phyloP scores from a whole-genome alignment of 2,113 vertebrate genomes.

The Epinephelus moara region DNA sequence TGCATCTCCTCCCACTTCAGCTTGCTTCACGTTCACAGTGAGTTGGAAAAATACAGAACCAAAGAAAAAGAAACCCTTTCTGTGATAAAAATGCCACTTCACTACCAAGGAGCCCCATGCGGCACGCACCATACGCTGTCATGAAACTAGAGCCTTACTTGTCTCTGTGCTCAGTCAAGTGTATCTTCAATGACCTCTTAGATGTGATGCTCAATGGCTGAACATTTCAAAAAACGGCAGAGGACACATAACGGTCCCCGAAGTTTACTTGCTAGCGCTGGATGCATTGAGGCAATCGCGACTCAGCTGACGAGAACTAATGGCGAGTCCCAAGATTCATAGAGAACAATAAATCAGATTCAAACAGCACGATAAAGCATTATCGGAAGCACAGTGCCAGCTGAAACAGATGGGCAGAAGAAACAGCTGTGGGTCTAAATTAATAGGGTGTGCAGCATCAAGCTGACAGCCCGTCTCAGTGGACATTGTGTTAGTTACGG shows the following conservation, averaged over 20 bases:
- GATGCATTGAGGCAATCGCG: constrained; percentile 38
- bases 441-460: constrained; percentile 59
- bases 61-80: not conserved
- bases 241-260: constrained; percentile 34
- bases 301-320: constrained; percentile 37
- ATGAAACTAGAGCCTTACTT: constrained; percentile 8
- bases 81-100: constrained; percentile 46
- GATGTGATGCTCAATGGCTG: constrained; percentile 1
- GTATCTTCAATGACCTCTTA: constrained; percentile 30
- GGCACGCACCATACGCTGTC: constrained; percentile 16
- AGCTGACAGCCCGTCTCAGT: constrained; percentile 58
- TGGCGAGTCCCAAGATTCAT: constrained; percentile 48
- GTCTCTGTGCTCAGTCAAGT: constrained; percentile 41
- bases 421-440: constrained; percentile 69
- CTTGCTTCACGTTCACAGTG: not conserved
- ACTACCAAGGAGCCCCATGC: constrained; percentile 16
- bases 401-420: constrained; percentile 67
- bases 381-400: constrained; percentile 37
- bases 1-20: constrained; percentile 6
- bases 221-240: constrained; percentile 56
- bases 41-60: not conserved
- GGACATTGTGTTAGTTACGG: constrained; percentile 51
- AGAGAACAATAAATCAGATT: constrained; percentile 44
- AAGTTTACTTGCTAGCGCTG: constrained; percentile 47
- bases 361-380: constrained; percentile 19